Conservation (phyloP, 2,797 vertebrate species). For the Thalassophryne amazonica region DNA sequence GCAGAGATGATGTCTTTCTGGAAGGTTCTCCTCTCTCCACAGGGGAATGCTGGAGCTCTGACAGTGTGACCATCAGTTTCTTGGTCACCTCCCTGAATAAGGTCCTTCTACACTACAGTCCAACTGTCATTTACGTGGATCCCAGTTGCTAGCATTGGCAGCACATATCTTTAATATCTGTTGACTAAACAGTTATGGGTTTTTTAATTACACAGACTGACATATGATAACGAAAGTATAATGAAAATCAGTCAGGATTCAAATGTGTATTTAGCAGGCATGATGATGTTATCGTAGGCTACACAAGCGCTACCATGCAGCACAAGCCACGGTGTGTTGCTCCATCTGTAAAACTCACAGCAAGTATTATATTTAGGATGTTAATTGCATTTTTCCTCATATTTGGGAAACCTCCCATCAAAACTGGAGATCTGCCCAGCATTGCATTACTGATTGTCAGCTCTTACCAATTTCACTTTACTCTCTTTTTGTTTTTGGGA, state of each 20-base stretch:
- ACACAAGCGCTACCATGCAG: slow-evolving; percentile 6
- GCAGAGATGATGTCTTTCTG: too few species aligned
- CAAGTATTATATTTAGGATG: slow-evolving; percentile 9
- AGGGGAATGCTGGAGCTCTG: too few species aligned
- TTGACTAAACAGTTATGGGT: slow-evolving; percentile 8
- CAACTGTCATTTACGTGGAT: too few species aligned
- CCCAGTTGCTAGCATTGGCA: too few species aligned
- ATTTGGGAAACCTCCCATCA: slow-evolving; percentile 21
- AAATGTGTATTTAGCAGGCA: slow-evolving; percentile 32
- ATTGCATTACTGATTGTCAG: slow-evolving; percentile 3
- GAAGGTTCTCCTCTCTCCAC: too few species aligned
- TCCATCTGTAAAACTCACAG: not conserved
- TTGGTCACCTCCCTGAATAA: too few species aligned
- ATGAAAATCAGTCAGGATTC: slow-evolving; percentile 48
- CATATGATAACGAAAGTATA: slow-evolving; percentile 26
- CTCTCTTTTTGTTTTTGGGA: not conserved
- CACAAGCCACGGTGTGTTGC: not conserved
- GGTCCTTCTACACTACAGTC: too few species aligned
- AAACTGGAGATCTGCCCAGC: slow-evolving; percentile 22
- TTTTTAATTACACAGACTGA: slow-evolving; percentile 34
- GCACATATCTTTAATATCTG: not conserved
- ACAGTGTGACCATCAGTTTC: too few species aligned
- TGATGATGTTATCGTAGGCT: slow-evolving; percentile 25
- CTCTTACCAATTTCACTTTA: slow-evolving; percentile 1
- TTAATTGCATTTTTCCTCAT: slow-evolving; percentile 25